Conservation (phyloP, 1,140 invertebrate species). For the Varroa destructor region DNA sequence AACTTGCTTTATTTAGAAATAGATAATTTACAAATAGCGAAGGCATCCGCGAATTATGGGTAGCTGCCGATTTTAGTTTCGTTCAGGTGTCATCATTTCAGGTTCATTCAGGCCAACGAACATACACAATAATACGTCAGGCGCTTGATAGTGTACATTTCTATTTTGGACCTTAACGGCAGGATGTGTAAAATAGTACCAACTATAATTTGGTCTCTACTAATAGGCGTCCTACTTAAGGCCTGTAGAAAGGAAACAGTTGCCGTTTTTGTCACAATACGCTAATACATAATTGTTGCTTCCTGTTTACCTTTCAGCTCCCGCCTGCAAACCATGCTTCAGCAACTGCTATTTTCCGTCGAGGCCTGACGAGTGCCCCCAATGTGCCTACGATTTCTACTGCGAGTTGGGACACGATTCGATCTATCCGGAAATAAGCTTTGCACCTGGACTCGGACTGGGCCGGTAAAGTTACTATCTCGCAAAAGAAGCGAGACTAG, state of each 20-base stretch:
- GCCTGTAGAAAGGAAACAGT: neutral
- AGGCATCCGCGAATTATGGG: too few relatives aligned
- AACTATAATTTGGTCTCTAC: too few relatives aligned
- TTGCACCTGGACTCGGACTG: neutral
- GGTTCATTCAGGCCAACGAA: too few relatives aligned
- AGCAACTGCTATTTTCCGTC: slow-evolving; percentile 17
- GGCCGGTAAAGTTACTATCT: neutral
- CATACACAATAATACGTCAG: too few relatives aligned
- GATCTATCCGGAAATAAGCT: neutral
- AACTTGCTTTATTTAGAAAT: too few relatives aligned
- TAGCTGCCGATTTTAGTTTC: too few relatives aligned
- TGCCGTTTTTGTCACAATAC: neutral
- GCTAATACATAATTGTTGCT: neutral
- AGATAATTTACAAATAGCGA: too few relatives aligned
- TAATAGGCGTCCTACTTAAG: too few relatives aligned
- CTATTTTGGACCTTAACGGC: too few relatives aligned
- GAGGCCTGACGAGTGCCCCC: slow-evolving; percentile 13
- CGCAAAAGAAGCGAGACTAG: neutral
- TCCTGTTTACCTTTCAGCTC: slow-evolving; percentile 2
- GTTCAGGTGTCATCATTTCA: too few relatives aligned
- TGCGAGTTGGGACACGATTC: slow-evolving; percentile 4
- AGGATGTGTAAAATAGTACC: too few relatives aligned
- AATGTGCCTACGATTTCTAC: neutral
- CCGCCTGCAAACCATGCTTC: slow-evolving; percentile 5
- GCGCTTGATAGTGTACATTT: too few relatives aligned